These are phyloP conservation scores for Steatocranus sp. DNA, from an alignment of 2,797 vertebrate genomes.

Conservation along the genomic window DNA sequence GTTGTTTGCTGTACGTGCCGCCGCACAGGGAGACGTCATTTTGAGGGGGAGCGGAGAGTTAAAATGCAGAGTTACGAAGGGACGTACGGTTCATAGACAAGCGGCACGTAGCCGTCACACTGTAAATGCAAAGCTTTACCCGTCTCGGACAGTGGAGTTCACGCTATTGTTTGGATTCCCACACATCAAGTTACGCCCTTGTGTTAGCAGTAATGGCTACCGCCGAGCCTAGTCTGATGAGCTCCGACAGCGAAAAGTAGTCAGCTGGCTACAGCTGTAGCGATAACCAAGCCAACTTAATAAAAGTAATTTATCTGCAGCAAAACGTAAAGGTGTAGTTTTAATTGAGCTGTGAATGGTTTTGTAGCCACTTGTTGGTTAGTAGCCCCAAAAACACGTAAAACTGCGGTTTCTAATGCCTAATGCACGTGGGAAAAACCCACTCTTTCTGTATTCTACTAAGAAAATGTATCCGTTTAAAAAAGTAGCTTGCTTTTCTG, in stretches of 20 bases:
- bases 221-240: neutral
- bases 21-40: constrained; percentile 82
- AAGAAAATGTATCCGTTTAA: neutral
- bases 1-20: constrained; percentile 79
- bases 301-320: neutral
- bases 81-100: constrained; percentile 70
- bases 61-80: constrained; percentile 71
- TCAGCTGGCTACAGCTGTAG: neutral
- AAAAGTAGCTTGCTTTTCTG: neutral
- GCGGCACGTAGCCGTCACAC: constrained; percentile 69
- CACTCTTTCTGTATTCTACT: neutral
- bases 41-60: constrained; percentile 74
- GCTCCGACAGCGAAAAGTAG: constrained; percentile 1
- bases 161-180: neutral
- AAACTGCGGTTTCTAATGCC: neutral
- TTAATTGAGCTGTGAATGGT: neutral
- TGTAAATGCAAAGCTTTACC: constrained; percentile 42
- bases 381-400: neutral
- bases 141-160: neutral
- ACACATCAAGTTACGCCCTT: constrained; percentile 39
- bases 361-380: neutral
- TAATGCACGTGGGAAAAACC: neutral
- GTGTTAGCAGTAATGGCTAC: constrained; percentile 62
- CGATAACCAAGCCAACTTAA: neutral
- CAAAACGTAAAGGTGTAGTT: neutral